Conservation (phyloP, 2,888 invertebrate species). For the Synergus umbraculus region DNA sequence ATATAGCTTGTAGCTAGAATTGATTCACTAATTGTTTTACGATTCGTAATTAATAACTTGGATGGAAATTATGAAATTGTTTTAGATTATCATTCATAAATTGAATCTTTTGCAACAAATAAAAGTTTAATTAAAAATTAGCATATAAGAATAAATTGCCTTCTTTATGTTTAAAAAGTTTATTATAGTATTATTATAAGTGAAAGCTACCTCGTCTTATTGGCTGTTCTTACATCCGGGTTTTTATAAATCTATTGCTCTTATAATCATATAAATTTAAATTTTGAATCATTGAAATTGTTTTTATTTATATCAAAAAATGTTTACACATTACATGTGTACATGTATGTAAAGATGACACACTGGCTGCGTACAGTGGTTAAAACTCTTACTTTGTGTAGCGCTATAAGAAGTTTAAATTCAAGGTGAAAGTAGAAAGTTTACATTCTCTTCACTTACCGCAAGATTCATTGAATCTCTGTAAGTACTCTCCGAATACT, state of each 20-base stretch:
- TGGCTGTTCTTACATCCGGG: neutral
- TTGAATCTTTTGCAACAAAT: neutral
- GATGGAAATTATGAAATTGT: neutral
- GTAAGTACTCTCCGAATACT: neutral
- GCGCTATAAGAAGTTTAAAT: constrained; percentile 13
- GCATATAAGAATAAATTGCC: constrained; percentile 7
- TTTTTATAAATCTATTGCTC: neutral
- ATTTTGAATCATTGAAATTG: neutral
- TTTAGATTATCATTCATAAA: neutral
- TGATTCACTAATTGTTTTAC: neutral
- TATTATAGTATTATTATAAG: neutral
- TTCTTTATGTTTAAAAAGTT: neutral
- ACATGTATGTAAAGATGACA: neutral
- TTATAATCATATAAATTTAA: neutral
- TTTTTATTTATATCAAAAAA: neutral
- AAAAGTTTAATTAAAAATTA: neutral
- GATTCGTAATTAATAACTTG: neutral
- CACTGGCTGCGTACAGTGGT: neutral
- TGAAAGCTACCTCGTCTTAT: neutral
- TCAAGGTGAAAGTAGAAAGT: constrained; percentile 41
- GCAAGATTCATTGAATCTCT: constrained; percentile 17
- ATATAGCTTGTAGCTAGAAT: too few species aligned
- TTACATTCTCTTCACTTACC: constrained; percentile 24
- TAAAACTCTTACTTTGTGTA: constrained; percentile 29
- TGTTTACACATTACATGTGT: neutral